Percentiles rank a stretch among this genome's conserved stretches.
Evolutionary conservation across 2,113 vertebrate species (phyloP).

Genomic region (Caretta caretta): DNA sequence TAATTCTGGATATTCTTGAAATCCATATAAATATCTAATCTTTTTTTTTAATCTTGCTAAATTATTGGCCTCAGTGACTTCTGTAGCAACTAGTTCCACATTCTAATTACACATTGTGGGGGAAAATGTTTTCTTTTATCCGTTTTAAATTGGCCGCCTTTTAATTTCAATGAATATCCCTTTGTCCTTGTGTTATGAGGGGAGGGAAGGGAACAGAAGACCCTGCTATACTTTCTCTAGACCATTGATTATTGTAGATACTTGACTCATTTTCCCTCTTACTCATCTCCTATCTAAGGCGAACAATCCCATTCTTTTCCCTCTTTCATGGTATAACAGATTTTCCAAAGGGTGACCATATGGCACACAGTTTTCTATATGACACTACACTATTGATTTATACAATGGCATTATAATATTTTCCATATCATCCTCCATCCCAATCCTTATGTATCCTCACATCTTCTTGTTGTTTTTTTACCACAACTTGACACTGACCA

Average conservation of each 20-base stretch:
- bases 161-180: slow-evolving; percentile 24
- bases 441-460: background rate
- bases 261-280: background rate
- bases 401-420: slow-evolving; percentile 15
- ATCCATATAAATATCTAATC: background rate
- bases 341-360: slow-evolving; percentile 28
- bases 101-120: background rate
- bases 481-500: background rate
- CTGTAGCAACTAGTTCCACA: background rate
- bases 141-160: slow-evolving; percentile 30
- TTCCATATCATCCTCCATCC: slow-evolving; percentile 9
- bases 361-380: slow-evolving; percentile 20
- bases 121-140: slow-evolving; percentile 37
- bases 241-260: background rate
- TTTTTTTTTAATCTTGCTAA: slow-evolving; percentile 6
- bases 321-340: background rate
- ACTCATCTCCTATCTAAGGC: background rate
- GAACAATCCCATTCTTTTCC: slow-evolving; percentile 32
- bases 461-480: background rate
- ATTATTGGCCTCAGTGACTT: background rate
- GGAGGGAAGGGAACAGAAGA: background rate
- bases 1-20: background rate
- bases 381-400: background rate
- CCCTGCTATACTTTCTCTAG: background rate
- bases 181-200: background rate